A percentile compares a stretch with the other conserved stretches of the same genome.
Evolutionary conservation across 2,113 vertebrate species (phyloP).

Genomic region (Phalacrocorax aristotelis): DNA sequence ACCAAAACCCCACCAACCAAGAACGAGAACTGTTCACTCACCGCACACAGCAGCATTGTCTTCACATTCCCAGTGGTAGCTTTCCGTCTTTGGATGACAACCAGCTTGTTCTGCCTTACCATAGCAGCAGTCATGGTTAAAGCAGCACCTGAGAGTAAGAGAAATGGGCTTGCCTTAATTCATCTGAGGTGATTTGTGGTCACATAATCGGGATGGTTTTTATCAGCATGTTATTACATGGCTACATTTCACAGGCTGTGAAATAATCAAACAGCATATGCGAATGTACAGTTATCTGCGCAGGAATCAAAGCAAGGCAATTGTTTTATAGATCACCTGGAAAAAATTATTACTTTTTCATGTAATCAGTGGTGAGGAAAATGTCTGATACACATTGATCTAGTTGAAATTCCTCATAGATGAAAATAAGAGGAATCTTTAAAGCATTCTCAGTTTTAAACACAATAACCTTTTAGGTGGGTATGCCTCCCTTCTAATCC

Average conservation of each 20-base stretch:
- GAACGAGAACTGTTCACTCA: conserved; percentile 22
- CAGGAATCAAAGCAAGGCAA: neutral
- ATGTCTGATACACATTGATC: neutral
- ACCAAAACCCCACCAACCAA: neutral
- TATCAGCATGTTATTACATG: neutral
- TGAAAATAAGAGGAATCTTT: neutral
- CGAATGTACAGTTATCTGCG: neutral
- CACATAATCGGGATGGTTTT: neutral
- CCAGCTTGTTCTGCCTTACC: conserved; percentile 30
- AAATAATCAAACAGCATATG: neutral
- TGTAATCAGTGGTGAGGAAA: neutral
- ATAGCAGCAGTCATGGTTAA: conserved; percentile 75
- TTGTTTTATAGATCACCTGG: neutral
- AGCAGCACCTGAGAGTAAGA: conserved; percentile 70
- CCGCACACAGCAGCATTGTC: conserved; percentile 41
- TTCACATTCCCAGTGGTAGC: conserved; percentile 71
- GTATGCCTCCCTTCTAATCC: neutral
- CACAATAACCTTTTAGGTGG: neutral
- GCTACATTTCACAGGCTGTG: neutral
- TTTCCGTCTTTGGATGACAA: conserved; percentile 63
- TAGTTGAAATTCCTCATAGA: neutral
- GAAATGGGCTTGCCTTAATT: neutral
- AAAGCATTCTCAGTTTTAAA: neutral
- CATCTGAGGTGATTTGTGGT: neutral
- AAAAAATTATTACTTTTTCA: neutral